Evolutionary conservation across 2,113 vertebrate species (phyloP).

Genomic region (Ptilonorhynchus violaceus): DNA sequence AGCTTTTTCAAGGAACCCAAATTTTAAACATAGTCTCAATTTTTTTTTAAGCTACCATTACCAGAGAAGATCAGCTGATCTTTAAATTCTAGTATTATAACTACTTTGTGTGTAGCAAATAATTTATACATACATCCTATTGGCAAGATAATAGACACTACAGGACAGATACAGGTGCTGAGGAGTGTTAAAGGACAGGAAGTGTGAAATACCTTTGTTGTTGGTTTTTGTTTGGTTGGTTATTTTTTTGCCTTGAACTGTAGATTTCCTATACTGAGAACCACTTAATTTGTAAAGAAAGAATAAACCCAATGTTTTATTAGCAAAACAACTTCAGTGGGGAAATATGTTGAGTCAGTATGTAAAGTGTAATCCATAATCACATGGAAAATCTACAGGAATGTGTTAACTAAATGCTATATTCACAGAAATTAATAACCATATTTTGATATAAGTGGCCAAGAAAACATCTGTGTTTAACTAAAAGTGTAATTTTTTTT

Average conservation of each 20-base stretch:
- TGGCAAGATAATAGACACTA: background rate
- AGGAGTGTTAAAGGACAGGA: background rate
- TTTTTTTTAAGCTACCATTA: background rate
- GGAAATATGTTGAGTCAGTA: background rate
- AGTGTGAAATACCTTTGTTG: background rate
- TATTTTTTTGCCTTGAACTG: background rate
- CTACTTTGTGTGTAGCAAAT: background rate
- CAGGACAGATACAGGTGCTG: background rate
- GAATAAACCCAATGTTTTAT: background rate
- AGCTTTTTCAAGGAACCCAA: background rate
- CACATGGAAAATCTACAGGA: background rate
- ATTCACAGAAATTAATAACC: background rate
- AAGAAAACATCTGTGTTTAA: background rate
- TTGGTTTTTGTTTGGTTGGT: accelerated
- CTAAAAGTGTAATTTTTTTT: background rate
- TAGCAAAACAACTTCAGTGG: background rate
- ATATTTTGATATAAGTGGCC: background rate
- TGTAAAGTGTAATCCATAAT: background rate
- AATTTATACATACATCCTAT: background rate
- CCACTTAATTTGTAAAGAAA: background rate
- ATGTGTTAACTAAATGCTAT: background rate
- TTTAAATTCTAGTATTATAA: background rate
- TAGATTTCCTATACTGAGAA: background rate
- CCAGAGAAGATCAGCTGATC: background rate
- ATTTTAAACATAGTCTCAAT: background rate